Base-by-base conservation (phyloP, 2,888 invertebrate species). In the Branchellion lobata region DNA sequence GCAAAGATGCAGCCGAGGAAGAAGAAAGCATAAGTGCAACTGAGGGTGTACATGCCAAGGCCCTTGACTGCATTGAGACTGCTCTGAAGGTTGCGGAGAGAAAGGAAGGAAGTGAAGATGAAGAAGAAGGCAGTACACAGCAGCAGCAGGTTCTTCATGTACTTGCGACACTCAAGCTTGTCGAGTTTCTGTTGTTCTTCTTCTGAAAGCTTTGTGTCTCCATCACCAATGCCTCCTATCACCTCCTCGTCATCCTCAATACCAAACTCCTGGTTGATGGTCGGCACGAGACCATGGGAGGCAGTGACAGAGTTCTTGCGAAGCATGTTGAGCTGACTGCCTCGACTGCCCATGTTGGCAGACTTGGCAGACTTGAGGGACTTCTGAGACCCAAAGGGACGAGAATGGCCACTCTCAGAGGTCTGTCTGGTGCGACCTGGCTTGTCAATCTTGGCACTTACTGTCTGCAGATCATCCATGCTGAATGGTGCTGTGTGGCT, bases 51-150 rank as follows among this genome's bases (percentile, higher is more conserved):
- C 24, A 86, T 82, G 0, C 86, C 87, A 8, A 87, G 82, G 3
- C 86, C 86, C 14, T 84, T 84, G 31, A 84, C 84, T 40, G 84
- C 82, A 80, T 86, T 86, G 57, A 87, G 76, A 79, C 86, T 86
- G 81, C 86, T 86, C 81, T 86, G 86, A 14, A 87, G 83, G 80
- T 86, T 86, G 21, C 86, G 81, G 31, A 86, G 81, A 0, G 86
- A 85, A 3, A 84, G 84, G 73, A 84, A 84, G 2, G 86, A 83
- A 34, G 84, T 84, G 81, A 85, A 84, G 31, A 85, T 82, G 11
- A 85, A 81, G 79, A 85, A 84, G 68, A 85, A 83, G 27, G 81
- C 79, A 0, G 85, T 75, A 74, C 86, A 84, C 2, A 86, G 82
- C 3, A 85, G 83, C 21, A 86, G 74, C 33, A 86, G 82, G 79